Conservation (phyloP, 2,888 invertebrate genomes). For the Ctenicera cuprea region DNA sequence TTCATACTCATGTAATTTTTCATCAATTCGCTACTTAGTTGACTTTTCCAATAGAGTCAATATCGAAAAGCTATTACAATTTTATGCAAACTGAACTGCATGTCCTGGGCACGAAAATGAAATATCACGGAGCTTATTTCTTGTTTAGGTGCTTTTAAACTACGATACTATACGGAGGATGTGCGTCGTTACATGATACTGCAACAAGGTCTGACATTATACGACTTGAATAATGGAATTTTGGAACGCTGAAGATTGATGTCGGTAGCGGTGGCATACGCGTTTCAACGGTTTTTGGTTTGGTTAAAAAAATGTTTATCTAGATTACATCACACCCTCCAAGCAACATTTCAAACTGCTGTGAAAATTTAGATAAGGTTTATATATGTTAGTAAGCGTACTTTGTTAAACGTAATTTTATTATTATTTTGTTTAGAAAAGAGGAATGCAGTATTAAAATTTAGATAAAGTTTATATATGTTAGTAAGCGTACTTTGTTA, state of each 20-base stretch:
- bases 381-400: no score
- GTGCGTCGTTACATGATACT: background rate
- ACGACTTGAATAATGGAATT: conserved; percentile 15
- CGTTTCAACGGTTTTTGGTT: background rate
- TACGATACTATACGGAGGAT: background rate
- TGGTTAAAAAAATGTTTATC: background rate
- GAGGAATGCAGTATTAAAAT: no score
- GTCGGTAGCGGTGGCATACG: background rate
- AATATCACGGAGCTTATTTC: background rate
- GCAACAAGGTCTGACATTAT: background rate
- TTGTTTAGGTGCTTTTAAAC: background rate
- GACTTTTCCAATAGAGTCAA: background rate
- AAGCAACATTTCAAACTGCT: no score
- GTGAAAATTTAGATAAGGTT: no score
- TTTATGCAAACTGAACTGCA: conserved; percentile 3
- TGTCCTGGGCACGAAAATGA: background rate
- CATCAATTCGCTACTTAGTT: no score
- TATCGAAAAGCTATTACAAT: background rate
- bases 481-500: no score
- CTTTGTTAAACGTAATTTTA: no score
- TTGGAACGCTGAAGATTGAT: background rate
- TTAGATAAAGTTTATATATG: no score
- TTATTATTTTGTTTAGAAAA: no score
- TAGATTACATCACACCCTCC: no score
- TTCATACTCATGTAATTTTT: background rate